A percentile compares a stretch with the other conserved stretches of the same genome.
These are phyloP conservation scores for Philaethria dido DNA, from an alignment of 2,888 invertebrate genomes.

Conservation along the genomic window DNA sequence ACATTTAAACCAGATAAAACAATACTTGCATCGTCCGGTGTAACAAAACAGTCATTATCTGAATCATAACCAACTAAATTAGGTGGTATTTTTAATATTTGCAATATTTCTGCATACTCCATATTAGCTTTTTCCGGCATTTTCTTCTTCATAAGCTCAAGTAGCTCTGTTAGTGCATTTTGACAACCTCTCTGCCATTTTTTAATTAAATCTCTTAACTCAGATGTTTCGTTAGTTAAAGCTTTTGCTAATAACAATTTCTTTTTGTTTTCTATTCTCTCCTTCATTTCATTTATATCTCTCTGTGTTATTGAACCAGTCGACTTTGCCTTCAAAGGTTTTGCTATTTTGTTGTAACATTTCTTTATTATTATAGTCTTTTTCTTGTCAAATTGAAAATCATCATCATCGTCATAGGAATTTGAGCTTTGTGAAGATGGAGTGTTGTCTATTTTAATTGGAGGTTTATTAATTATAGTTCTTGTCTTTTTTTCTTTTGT, in stretches of 20 bases:
- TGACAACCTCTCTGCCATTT: conserved; percentile 83
- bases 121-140: conserved; percentile 68
- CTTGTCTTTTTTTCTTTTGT: conserved; percentile 41
- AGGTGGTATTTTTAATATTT: conserved; percentile 76
- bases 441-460: conserved; percentile 37
- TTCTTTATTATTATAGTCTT: conserved; percentile 69
- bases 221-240: conserved; percentile 72
- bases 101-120: conserved; percentile 76
- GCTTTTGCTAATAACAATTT: conserved; percentile 65
- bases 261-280: conserved; percentile 72
- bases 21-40: conserved; percentile 65
- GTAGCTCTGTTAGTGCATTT: conserved; percentile 76
- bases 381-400: conserved; percentile 63
- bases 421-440: conserved; percentile 54
- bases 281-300: conserved; percentile 72
- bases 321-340: conserved; percentile 69
- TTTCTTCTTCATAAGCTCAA: conserved; percentile 72
- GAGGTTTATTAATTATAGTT: conserved; percentile 34
- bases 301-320: conserved; percentile 74
- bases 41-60: conserved; percentile 76
- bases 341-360: conserved; percentile 65
- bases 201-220: conserved; percentile 73
- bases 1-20: conserved; percentile 62
- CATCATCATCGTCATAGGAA: conserved; percentile 57
- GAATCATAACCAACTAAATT: conserved; percentile 76